Evolutionary conservation across 2,113 vertebrate genomes (phyloP).

Genomic region (Prunella fulvescens): DNA sequence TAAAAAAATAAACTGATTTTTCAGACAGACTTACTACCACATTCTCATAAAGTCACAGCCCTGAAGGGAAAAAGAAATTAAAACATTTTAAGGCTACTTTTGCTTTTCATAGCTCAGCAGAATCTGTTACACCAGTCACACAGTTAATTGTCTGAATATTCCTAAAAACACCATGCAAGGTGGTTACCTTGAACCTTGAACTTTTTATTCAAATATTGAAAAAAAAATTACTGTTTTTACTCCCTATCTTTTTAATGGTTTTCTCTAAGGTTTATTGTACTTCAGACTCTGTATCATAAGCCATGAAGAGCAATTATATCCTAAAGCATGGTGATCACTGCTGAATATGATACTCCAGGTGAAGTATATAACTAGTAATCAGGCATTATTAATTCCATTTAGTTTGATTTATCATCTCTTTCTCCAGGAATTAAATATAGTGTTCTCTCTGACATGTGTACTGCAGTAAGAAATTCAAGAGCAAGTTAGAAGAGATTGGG

Average conservation of each 20-base stretch:
- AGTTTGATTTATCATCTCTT: slow-evolving; percentile 66
- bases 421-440: slow-evolving; percentile 49
- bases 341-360: slow-evolving; percentile 59
- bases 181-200: background rate
- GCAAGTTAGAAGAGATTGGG: slow-evolving; percentile 17
- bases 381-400: slow-evolving; percentile 68
- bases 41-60: background rate
- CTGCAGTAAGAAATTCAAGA: slow-evolving; percentile 36
- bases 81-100: background rate
- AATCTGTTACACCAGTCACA: background rate
- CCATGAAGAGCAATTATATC: slow-evolving; percentile 42
- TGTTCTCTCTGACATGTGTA: slow-evolving; percentile 44
- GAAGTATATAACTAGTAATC: slow-evolving; percentile 65
- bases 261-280: slow-evolving; percentile 25
- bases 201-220: background rate
- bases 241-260: slow-evolving; percentile 3
- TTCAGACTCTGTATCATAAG: slow-evolving; percentile 7
- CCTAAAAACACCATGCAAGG: background rate
- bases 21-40: background rate
- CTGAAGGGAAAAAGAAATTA: background rate
- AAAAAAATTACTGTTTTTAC: slow-evolving; percentile 12
- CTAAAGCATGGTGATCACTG: slow-evolving; percentile 45
- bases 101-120: background rate
- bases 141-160: background rate
- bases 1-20: background rate